Percentiles rank a stretch among this genome's conserved stretches.
phyloP scores from a whole-genome alignment of 2,888 invertebrate genomes.

The Chalcosyrphus nemorum region DNA sequence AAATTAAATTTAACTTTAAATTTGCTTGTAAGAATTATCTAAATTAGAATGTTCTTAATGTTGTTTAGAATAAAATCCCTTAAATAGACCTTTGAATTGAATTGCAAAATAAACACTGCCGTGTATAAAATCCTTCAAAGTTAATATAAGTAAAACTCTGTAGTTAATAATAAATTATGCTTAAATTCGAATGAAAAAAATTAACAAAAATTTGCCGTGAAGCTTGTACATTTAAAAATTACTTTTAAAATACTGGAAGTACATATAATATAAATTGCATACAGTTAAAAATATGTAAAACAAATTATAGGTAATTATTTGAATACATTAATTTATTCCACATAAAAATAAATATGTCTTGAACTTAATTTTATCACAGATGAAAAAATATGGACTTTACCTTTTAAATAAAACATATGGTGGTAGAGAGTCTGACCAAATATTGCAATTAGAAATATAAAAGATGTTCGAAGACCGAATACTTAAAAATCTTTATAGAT shows the following conservation, averaged over 20 bases:
- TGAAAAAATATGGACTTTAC: no score
- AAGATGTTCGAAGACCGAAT: no score
- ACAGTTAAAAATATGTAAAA: neutral
- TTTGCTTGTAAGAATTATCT: constrained; percentile 7
- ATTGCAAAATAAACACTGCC: constrained; percentile 55
- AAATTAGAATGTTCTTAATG: neutral
- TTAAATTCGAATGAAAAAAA: neutral
- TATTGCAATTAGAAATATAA: no score
- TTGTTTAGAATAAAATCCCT: constrained; percentile 6
- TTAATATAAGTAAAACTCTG: neutral
- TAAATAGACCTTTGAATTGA: constrained; percentile 9
- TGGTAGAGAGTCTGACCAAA: no score
- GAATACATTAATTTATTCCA: neutral
- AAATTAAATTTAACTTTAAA: neutral
- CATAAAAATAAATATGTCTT: no score
- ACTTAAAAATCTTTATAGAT: no score
- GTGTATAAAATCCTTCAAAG: constrained; percentile 38
- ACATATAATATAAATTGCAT: neutral
- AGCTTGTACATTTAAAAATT: neutral
- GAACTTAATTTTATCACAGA: no score
- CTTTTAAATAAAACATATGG: no score
- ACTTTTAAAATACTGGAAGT: neutral
- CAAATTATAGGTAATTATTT: neutral
- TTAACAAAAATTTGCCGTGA: neutral
- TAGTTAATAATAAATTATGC: neutral